Conservation (phyloP, 2,113 vertebrate genomes). For the cattle (Bos taurus) region ARS-UCD2.0 NC_037334.1:106701501-106702000, state of each 20-base stretch:
- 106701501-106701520: slow-evolving; percentile 23
- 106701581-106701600: slow-evolving; percentile 67
- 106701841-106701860: neutral
- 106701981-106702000: neutral
- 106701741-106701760: neutral
- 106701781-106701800: neutral
- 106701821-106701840: neutral
- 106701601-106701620: slow-evolving; percentile 44
- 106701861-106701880: neutral
- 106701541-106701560: neutral
- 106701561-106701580: neutral
- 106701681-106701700: slow-evolving; percentile 56
- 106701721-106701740: neutral
- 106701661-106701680: slow-evolving; percentile 63
- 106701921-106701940: neutral
- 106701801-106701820: neutral
- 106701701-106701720: slow-evolving; percentile 21
- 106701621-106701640: slow-evolving; percentile 68
- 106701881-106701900: neutral
- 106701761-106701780: slow-evolving; percentile 17
- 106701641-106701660: slow-evolving; percentile 60
- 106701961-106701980: neutral
- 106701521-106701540: neutral
- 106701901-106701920: neutral
- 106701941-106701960: neutral